Evolutionary conservation across 1,140 invertebrate genomes (phyloP).

Genomic region (Phortica variegata): DNA sequence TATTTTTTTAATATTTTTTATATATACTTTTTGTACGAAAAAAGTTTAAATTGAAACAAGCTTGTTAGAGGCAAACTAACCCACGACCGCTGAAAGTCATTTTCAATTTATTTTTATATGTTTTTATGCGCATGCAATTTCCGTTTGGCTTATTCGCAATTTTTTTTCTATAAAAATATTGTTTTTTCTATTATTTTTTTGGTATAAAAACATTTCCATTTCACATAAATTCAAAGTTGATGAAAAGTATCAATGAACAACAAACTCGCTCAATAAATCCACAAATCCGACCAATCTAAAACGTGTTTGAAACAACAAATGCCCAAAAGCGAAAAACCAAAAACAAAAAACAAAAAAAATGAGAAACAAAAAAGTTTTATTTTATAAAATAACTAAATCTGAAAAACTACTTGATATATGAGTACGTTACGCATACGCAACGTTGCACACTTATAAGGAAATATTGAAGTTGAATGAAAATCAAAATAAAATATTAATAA

Average conservation of each 20-base stretch:
- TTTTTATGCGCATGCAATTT: too few species aligned
- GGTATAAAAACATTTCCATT: not conserved
- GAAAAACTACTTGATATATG: not conserved
- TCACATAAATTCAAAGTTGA: not conserved
- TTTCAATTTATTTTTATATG: too few species aligned
- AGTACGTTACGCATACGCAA: not conserved
- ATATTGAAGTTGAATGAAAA: too few species aligned
- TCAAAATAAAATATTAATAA: too few species aligned
- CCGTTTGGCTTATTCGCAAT: too few species aligned
- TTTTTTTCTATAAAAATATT: too few species aligned
- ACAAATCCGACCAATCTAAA: slow-evolving; percentile 44
- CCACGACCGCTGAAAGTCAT: too few species aligned
- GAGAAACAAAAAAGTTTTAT: slow-evolving; percentile 9
- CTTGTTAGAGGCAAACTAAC: too few species aligned
- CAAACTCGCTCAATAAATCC: not conserved
- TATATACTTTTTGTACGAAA: too few species aligned
- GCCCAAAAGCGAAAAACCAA: slow-evolving; percentile 8
- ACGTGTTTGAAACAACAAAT: slow-evolving; percentile 34
- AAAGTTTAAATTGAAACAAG: too few species aligned
- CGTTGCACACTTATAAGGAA: slow-evolving; percentile 52
- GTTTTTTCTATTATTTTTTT: too few species aligned
- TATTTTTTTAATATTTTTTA: too few species aligned
- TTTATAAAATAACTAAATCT: not conserved
- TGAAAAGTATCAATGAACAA: not conserved
- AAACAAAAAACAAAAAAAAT: slow-evolving; percentile 5